Base-by-base conservation (phyloP, 2,113 vertebrate species). In the Gymnorhina tibicen region DNA sequence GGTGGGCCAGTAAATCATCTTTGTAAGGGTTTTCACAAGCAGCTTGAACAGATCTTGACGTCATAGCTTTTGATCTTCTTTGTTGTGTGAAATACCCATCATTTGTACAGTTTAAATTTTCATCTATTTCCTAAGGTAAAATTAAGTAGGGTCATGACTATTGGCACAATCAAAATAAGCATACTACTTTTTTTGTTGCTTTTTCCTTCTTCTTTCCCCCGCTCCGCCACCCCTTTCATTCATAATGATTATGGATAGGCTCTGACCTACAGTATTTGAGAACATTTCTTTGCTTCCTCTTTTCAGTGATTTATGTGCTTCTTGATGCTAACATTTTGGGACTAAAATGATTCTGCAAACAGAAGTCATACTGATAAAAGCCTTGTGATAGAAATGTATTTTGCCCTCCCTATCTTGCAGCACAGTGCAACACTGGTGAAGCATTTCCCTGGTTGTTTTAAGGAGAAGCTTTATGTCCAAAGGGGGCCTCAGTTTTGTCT, bases 201-300 rank as follows among this genome's bases (percentile, higher is more conserved):
- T 87, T 87, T 81, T 60, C 3, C 7, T 30, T 16, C 4, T 26
- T 9, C 10, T 28, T 28, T 26, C 16, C 18, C 6, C 26, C 6
- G 3, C 9, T 11, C 6, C 2, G 1, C 19, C 59, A 8, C 30
- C 3, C 3, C 3, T 11, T 46, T 50, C 6, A 30, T 44, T 94
- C 23, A 50, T 44, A 69, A 39, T 11, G 13, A 23, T 55, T 75
- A 24, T 49, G 32, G 10, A 24, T 64, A 50, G 42, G 11, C 5
- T 37, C 32, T n/a, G 26, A 32, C n/a, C 7, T 87, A 72, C n/a
- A 58, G 6, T 53, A 49, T 53, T 87, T 82, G 44, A 78, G 42
- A 95, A 64, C 5, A 30, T 28, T 66, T 77, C 24, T 66, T 74
- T 26, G 12, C 14, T 77, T 80, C 27, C 28, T 39, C 11, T 37